Base-by-base conservation (phyloP, 2,797 vertebrate genomes). In the Clarias platycephalus region DNA sequence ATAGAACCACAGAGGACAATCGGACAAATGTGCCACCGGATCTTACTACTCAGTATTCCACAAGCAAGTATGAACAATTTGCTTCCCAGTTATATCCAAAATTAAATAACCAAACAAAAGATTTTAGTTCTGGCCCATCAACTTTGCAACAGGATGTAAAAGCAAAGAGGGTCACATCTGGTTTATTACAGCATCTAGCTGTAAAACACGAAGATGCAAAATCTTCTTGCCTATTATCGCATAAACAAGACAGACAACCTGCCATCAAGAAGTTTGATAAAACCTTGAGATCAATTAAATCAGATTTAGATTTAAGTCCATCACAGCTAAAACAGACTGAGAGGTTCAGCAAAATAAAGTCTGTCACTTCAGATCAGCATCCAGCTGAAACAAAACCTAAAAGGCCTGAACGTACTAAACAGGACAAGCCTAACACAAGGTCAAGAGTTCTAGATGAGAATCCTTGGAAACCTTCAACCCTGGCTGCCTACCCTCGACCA, bases 401-500 rank as follows among this genome's bases (percentile, higher is more conserved):
- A 64, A 62, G 88, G 67, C 91, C 91, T 81, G 58, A 37, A 85
- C 18, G 31, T 87, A 87, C 83, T 68, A 92, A 90, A 89, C 80
- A 86, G 0, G 92, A 94, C 57, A 82, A 77, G 83, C 86, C 86
- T 81, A 93, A 92, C 87, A 80, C 87, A 22, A 92, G 90, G 60
- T 87, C 94, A 90, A 91, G 96, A 89, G 89, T 94, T 89, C 91
- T 89, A 92, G 90, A 94, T 0, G 96, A 97, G 81, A 96, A 97
- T 88, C 96, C 97, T 72, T 98, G 97, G 97, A 97, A 94, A 92
- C 95, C 96, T 31, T 96, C 96, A 81, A 97, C 96, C 87, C 94
- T 99, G 85, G 98, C 96, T 18, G 96, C 96, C 6, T 96, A 97
- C 85, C 97, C 97, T 0, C 96, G 96, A 26, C 97, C 96, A 9